phyloP scores from a whole-genome alignment of 2,113 vertebrate species.

The Gnathonemus longibarbis region DNA sequence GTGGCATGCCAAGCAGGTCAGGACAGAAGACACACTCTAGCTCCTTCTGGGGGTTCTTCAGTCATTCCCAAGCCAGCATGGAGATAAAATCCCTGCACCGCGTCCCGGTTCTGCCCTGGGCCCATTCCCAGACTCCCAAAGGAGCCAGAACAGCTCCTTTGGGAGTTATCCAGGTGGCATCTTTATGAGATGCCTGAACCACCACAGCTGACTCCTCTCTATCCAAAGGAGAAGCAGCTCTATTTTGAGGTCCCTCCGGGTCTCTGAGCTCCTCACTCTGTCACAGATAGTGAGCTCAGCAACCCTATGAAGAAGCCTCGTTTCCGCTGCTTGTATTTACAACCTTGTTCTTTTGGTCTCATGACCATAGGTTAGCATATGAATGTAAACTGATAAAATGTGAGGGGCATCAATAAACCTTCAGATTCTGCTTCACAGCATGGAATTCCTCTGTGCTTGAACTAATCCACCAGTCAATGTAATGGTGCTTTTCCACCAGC shows the following conservation, averaged over 20 bases:
- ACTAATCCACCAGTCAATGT: background rate
- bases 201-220: background rate
- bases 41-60: background rate
- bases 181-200: background rate
- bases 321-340: background rate
- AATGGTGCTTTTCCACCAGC: background rate
- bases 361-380: background rate
- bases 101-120: background rate
- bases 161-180: background rate
- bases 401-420: background rate
- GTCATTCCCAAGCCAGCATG: background rate
- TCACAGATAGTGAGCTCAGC: background rate
- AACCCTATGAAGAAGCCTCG: background rate
- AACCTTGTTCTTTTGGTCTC: background rate
- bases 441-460: background rate
- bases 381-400: background rate
- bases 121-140: background rate
- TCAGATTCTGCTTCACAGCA: background rate
- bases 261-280: background rate
- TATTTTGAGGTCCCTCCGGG: background rate
- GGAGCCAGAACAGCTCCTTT: background rate
- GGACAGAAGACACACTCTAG: background rate
- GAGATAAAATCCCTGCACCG: background rate
- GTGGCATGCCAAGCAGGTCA: background rate
- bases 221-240: background rate